Conservation (phyloP, 2,113 vertebrate genomes). For the Butastur rufipennis region DNA sequence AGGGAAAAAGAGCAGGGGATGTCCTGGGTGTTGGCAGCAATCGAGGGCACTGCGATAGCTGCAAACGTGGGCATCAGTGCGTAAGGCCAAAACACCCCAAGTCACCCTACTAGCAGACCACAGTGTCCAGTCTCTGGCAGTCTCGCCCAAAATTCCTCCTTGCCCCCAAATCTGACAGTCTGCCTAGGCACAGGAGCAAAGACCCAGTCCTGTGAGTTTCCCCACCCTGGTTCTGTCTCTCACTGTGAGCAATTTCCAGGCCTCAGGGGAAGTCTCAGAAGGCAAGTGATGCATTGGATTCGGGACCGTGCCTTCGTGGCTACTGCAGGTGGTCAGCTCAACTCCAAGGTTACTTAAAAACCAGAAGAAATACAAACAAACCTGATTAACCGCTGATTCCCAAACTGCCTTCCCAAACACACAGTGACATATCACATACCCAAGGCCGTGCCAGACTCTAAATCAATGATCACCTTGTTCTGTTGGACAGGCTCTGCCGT, state of each 20-base stretch:
- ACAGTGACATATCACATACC: rapidly evolving
- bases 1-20: not conserved
- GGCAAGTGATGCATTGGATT: not conserved
- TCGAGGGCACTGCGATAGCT: not conserved
- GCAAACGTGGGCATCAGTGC: rapidly evolving
- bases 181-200: rapidly evolving
- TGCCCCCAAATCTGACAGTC: not conserved
- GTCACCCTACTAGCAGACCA: not conserved
- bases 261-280: not conserved
- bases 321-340: not conserved
- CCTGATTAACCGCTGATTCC: not conserved
- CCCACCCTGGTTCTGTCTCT: not conserved
- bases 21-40: not conserved
- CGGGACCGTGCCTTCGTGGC: rapidly evolving
- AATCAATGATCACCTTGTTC: not conserved
- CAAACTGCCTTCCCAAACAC: not conserved
- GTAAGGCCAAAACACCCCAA: not conserved
- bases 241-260: not conserved
- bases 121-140: not conserved
- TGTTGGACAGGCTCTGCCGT: not conserved
- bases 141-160: not conserved
- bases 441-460: not conserved
- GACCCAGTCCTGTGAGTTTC: not conserved
- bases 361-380: not conserved
- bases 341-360: not conserved